Base-by-base conservation (phyloP, 2,888 invertebrate species). In the Coremacera marginata region DNA sequence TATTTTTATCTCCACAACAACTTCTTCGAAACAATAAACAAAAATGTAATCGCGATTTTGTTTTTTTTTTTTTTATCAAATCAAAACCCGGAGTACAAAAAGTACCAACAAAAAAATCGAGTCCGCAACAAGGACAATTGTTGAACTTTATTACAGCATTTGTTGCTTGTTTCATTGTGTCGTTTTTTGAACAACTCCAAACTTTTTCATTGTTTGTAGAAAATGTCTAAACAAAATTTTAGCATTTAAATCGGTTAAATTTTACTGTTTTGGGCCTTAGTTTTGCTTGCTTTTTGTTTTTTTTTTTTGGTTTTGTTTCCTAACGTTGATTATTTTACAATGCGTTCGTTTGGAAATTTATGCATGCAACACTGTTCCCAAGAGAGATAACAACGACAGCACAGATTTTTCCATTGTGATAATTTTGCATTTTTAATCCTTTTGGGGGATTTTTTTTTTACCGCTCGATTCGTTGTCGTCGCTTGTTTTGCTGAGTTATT, bases 351-450 rank as follows among this genome's bases (percentile, higher is more conserved):
- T 77, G 77, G 77, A 57, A 80, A 72, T 71, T 71, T 79, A 70
- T 81, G 63, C 70, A 70, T 34, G 65, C 52, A 76, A 70, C 76
- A 71, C 65, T 52, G 34, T 51, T 65, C 37, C 52, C 25, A 63
- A 51, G 60, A 74, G 76, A 70, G 62, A 70, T 77, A 71, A 19
- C 57, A 71, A 60, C 22, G 55, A 55, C 27, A 62, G 81, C 80
- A 80, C 84, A 84, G 84, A 85, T 85, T 84, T 81, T 83, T 83
- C 81, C 75, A 84, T 84, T 84, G 84, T 82, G 84, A 85, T 85
- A 84, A 81, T 63, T 71, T 65, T 76, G 51, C 81, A 84, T 81
- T 82, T 84, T 85, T 84, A 85, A 84, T 85, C 84, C 85, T 84
- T 85, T 82, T 72, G 81, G 31, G n/a, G 25, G 22, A 11, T 3